phyloP scores from a whole-genome alignment of 92 coral and sea anemone species.

The Galaxea fascicularis region DNA sequence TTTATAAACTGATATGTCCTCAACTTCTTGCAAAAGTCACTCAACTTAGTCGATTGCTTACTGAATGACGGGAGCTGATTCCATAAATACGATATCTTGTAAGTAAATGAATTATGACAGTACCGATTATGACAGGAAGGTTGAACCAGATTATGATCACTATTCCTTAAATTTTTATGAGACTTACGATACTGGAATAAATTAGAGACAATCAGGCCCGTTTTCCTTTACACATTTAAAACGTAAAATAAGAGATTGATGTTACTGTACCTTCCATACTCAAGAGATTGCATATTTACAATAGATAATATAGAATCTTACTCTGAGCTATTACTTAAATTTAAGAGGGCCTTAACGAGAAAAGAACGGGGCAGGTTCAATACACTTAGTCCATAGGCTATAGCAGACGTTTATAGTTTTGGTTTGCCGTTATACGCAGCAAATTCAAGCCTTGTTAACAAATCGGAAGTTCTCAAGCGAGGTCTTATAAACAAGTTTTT shows the following conservation, averaged over 20 bases:
- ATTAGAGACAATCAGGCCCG: neutral
- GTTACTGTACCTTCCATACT: neutral
- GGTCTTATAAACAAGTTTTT: too few species aligned
- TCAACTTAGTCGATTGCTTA: neutral
- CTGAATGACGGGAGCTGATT: neutral
- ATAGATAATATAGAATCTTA: neutral
- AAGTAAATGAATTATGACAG: conserved; percentile 13
- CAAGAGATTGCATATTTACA: neutral
- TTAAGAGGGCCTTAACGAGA: too few species aligned
- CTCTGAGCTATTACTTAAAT: neutral
- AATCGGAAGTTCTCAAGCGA: too few species aligned
- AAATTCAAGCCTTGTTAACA: too few species aligned
- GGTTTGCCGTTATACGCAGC: too few species aligned
- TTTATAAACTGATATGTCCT: too few species aligned
- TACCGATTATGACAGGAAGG: neutral
- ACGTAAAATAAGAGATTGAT: neutral
- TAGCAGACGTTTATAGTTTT: too few species aligned
- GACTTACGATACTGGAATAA: neutral
- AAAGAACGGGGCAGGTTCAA: neutral
- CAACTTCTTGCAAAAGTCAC: conserved; percentile 1
- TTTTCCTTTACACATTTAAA: neutral
- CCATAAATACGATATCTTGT: neutral
- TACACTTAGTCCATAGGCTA: neutral
- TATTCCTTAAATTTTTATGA: neutral
- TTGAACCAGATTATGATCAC: neutral